Conservation (phyloP, 2,888 invertebrate species). For the Mystacides longicornis region DNA sequence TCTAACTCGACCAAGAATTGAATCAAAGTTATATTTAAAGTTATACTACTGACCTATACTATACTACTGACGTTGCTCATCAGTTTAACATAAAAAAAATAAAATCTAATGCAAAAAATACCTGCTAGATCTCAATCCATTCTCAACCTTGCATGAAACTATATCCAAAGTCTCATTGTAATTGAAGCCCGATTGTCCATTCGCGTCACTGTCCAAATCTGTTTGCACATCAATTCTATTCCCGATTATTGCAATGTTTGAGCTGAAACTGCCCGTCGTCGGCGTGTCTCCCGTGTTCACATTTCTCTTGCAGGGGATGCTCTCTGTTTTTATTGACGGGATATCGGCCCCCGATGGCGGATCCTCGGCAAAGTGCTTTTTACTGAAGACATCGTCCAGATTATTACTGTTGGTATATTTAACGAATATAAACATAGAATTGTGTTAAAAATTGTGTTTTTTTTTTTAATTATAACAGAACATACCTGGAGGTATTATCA, state of each 20-base stretch:
- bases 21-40: too few species aligned
- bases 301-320: conserved; percentile 15
- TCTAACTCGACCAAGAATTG: too few species aligned
- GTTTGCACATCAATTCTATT: conserved; percentile 76
- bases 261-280: conserved; percentile 66
- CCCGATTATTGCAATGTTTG: conserved; percentile 74
- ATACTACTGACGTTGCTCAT: neutral
- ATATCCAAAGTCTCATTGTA: conserved; percentile 48
- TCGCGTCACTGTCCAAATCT: conserved; percentile 33
- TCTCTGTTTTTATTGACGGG: conserved; percentile 18
- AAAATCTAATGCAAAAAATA: conserved; percentile 25
- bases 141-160: conserved; percentile 60
- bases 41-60: too few species aligned
- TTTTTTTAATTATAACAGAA: conserved; percentile 25
- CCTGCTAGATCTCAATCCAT: conserved; percentile 42
- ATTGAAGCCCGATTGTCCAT: conserved; percentile 29
- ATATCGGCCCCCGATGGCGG: conserved; percentile 17
- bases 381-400: conserved; percentile 14
- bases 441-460: neutral
- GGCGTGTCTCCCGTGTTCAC: conserved; percentile 35
- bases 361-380: conserved; percentile 6
- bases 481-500: conserved; percentile 30
- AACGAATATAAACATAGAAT: neutral
- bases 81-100: neutral
- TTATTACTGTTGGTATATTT: conserved; percentile 9